Conservation (phyloP, 2,888 invertebrate genomes). For the Hydraecia micacea region DNA sequence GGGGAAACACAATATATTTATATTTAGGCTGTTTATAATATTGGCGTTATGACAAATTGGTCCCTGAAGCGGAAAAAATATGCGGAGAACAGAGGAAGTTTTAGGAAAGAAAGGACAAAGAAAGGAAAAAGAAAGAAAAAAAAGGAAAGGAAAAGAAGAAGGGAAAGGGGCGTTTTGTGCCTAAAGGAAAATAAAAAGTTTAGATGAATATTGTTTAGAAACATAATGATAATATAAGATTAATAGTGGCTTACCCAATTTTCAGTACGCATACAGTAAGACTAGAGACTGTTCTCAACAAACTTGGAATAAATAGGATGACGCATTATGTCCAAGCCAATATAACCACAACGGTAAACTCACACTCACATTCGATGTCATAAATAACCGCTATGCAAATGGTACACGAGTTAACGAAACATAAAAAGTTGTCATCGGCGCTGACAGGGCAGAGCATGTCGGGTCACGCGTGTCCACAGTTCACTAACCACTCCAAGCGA, state of each 20-base stretch:
- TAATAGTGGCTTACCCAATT: background rate
- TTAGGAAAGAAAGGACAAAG: conserved; percentile 12
- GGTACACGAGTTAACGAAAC: conserved; percentile 46
- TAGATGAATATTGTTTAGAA: conserved; percentile 1
- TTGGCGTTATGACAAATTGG: conserved; percentile 60
- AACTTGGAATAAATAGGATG: background rate
- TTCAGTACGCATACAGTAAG: background rate
- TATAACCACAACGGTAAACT: background rate
- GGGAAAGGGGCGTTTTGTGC: conserved; percentile 11
- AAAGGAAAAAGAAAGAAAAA: no score
- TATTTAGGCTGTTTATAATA: conserved; percentile 60
- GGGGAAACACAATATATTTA: conserved; percentile 53
- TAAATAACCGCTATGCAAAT: conserved; percentile 45
- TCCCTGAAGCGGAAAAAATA: conserved; percentile 37
- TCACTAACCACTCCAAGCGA: conserved; percentile 48
- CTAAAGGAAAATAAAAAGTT: conserved; percentile 13
- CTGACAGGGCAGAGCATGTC: conserved; percentile 47
- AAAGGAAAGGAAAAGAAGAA: no score
- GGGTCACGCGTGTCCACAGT: conserved; percentile 32
- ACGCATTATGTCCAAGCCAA: background rate
- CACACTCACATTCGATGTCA: conserved; percentile 8
- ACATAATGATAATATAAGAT: background rate
- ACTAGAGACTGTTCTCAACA: background rate
- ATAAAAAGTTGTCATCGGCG: conserved; percentile 57
- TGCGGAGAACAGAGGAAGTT: conserved; percentile 17